Evolutionary conservation across 2,888 invertebrate species (phyloP).

Genomic region (Mythimna loreyi): DNA sequence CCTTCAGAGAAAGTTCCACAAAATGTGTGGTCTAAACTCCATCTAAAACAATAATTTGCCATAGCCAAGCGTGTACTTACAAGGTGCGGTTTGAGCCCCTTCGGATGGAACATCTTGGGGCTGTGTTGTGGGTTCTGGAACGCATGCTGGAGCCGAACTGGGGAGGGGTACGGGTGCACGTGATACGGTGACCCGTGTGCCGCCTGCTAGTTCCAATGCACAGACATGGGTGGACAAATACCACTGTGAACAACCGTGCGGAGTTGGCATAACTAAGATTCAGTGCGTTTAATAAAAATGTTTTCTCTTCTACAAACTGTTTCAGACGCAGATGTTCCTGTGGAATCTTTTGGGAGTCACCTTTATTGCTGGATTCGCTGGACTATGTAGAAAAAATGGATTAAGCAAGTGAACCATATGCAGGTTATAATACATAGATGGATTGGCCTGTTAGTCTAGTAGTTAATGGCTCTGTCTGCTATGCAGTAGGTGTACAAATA

Average conservation of each 20-base stretch:
- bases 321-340: neutral
- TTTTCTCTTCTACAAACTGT: neutral
- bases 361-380: neutral
- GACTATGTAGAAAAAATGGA: neutral
- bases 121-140: constrained; percentile 89
- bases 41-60: neutral
- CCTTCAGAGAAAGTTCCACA: neutral
- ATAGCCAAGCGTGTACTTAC: constrained; percentile 76
- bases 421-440: no score
- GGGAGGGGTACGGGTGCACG: constrained; percentile 93
- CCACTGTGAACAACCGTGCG: constrained; percentile 84
- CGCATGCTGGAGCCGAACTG: constrained; percentile 91
- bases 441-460: no score
- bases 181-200: constrained; percentile 93
- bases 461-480: no score
- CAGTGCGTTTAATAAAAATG: neutral
- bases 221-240: constrained; percentile 88
- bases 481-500: no score
- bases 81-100: constrained; percentile 91
- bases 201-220: constrained; percentile 85
- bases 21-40: constrained; percentile 7
- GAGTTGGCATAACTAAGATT: constrained; percentile 52
- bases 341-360: neutral
- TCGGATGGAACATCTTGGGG: constrained; percentile 92
- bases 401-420: neutral